Evolutionary conservation across 2,797 vertebrate genomes (phyloP).

Genomic region (Dromococcyx pavoninus): DNA sequence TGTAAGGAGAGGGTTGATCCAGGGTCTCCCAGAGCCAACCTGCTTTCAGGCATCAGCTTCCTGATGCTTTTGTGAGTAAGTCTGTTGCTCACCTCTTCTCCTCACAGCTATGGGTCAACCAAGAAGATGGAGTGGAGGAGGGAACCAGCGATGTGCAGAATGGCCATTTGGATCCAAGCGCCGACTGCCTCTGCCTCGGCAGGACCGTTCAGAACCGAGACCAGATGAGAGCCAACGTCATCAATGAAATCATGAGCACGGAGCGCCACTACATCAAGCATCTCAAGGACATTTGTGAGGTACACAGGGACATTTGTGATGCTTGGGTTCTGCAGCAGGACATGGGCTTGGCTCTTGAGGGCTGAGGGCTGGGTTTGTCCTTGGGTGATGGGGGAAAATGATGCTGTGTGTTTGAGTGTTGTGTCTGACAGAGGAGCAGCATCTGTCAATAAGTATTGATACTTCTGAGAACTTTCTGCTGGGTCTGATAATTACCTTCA

Average conservation of each 20-base stretch:
- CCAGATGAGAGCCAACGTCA: constrained; percentile 99
- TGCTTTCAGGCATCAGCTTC: background rate
- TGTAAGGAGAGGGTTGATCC: background rate
- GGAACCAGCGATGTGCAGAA: constrained; percentile 95
- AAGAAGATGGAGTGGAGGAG: constrained; percentile 95
- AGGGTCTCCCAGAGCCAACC: background rate
- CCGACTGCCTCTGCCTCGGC: constrained; percentile 95
- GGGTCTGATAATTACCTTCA: constrained; percentile 14
- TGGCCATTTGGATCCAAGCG: constrained; percentile 91
- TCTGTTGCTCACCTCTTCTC: constrained; percentile 24
- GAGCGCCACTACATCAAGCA: constrained; percentile 98
- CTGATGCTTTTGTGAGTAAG: background rate
- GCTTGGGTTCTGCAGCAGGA: background rate
- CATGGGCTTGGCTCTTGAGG: background rate
- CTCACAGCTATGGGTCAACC: constrained; percentile 94
- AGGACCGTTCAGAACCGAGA: constrained; percentile 95
- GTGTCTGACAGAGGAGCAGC: background rate
- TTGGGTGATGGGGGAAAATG: background rate
- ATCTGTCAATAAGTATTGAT: constrained; percentile 19
- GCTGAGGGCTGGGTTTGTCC: background rate
- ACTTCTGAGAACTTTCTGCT: constrained; percentile 2
- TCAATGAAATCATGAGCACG: constrained; percentile 99
- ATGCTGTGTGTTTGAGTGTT: background rate
- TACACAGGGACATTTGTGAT: constrained; percentile 39
- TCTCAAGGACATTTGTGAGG: constrained; percentile 97